These are phyloP conservation scores for Heterodera carotae DNA, from an alignment of 1,140 invertebrate species.

Conservation along the genomic window DNA sequence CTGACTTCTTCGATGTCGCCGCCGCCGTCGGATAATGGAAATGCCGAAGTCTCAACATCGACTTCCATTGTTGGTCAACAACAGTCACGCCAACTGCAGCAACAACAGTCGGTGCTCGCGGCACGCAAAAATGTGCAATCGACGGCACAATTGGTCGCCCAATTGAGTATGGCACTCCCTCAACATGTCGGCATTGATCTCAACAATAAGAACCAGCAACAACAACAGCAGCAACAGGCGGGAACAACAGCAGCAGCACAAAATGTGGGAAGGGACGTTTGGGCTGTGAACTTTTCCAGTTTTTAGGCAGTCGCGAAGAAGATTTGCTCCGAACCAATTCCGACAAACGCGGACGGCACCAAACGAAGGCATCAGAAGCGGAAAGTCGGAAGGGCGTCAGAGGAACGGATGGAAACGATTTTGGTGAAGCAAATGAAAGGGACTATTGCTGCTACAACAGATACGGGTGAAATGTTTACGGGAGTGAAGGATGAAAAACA, in stretches of 20 bases:
- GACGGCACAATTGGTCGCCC: slow-evolving; percentile 49
- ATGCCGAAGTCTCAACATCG: neutral
- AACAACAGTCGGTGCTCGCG: slow-evolving; percentile 28
- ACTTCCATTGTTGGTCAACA: slow-evolving; percentile 5
- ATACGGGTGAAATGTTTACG: neutral
- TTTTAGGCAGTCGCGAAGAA: neutral
- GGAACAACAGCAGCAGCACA: neutral
- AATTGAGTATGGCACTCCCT: slow-evolving; percentile 27
- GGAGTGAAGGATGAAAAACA: neutral
- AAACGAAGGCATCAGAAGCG: neutral
- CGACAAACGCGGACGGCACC: neutral
- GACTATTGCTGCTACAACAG: too few species aligned
- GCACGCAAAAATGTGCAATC: slow-evolving; percentile 51
- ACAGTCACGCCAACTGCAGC: neutral
- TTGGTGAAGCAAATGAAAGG: neutral
- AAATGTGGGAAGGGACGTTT: slow-evolving; percentile 1
- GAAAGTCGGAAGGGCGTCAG: neutral
- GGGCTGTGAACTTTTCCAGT: neutral
- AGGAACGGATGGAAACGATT: neutral
- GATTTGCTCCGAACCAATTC: neutral
- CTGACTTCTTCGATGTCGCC: slow-evolving; percentile 14
- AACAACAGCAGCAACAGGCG: neutral
- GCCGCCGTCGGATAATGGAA: slow-evolving; percentile 1
- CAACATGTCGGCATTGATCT: slow-evolving; percentile 33
- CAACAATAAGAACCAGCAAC: neutral